Base-by-base conservation (phyloP, 2,797 vertebrate species). In the Neostethus bicornis region DNA sequence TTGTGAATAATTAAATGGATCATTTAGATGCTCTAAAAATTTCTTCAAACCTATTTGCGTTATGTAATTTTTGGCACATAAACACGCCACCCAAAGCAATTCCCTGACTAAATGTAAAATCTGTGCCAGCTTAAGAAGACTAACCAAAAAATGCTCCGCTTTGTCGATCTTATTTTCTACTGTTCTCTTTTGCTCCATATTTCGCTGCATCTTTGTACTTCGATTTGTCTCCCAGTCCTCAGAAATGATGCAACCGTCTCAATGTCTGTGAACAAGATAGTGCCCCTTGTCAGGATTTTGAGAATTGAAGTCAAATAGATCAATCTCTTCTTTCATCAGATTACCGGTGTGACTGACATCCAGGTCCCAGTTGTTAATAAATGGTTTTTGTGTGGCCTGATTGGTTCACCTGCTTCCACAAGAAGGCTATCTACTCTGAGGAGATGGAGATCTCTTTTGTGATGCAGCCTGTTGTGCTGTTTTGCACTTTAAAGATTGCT, bases 401-500 rank as follows among this genome's bases (percentile, higher is more conserved):
- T 21, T 21, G 39, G 11, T 41, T 19, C 19, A 21, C n/a, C 39
- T 21, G 39, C 20, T 41, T 12, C n/a, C 39, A 23, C 39, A 39
- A 41, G 39, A 41, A 39, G 39, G 12, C 20, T 13, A 4, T 13
- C 19, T 41, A 4, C 11, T 19, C 16, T 13, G 20, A 13, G 20
- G 19, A 13, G 20, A 20, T 21, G 9, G 21, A 8, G 32, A 38
- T 38, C 10, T 23, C 11, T 20, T 21, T 41, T 20, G 12, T 41
- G 39, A 41, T 21, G 12, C 19, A 41, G 19, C 17, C 38, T 41
- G 38, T 38, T 41, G 38, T 21, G 38, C 38, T 21, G 41, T 34
- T 12, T 20, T 38, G 38, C 38, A 41, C 19, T 41, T 41, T 41
- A 41, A 41, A 41, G 41, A 19, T 38, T 20, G 17, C 38, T 20